phyloP scores from a whole-genome alignment of 2,888 invertebrate genomes.

The Diplazon laetatorius region DNA sequence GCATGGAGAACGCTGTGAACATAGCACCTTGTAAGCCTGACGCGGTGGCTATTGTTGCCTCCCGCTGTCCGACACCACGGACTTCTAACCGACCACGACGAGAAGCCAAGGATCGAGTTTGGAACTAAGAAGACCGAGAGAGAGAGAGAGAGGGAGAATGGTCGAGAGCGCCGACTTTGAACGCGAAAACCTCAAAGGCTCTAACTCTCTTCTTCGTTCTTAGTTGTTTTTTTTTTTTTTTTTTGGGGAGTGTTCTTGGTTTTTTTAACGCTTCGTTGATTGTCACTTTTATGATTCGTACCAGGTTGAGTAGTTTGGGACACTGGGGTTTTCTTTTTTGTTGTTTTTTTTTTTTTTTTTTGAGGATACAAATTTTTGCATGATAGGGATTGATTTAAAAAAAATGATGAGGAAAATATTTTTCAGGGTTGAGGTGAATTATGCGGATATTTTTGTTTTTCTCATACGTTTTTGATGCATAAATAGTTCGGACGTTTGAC shows the following conservation, averaged over 20 bases:
- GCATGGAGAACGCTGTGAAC: constrained; percentile 76
- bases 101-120: neutral
- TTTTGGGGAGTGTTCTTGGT: neutral
- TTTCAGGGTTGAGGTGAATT: no score
- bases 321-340: no score
- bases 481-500: no score
- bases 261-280: neutral
- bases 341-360: no score
- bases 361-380: no score
- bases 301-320: neutral
- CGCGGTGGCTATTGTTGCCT: constrained; percentile 72
- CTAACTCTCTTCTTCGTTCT: neutral
- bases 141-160: constrained; percentile 60
- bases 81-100: neutral
- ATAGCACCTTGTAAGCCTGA: constrained; percentile 75
- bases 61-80: constrained; percentile 67
- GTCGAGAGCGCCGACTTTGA: constrained; percentile 68
- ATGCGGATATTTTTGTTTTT: no score
- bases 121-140: neutral
- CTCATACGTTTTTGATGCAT: no score
- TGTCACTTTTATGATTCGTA: neutral
- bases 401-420: no score
- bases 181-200: constrained; percentile 70
- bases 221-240: constrained; percentile 1
- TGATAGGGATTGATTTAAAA: no score